Percentiles rank a stretch among this genome's conserved stretches.
Conservation (phyloP, 2,797 vertebrate genomes). For the Nothura maculosa region DNA sequence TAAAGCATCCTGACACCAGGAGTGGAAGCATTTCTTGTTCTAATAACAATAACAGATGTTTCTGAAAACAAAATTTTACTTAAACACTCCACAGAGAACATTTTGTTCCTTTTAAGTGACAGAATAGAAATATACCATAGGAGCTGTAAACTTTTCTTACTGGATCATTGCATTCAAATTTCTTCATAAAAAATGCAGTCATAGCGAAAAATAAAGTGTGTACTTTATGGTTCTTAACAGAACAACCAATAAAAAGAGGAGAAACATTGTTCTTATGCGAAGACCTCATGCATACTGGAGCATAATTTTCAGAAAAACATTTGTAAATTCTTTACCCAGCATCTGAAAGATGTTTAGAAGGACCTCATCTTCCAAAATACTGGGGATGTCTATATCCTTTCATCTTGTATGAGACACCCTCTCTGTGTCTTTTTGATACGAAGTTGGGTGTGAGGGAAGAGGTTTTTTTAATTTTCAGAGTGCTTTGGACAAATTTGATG, state of each 20-base stretch:
- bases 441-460: background rate
- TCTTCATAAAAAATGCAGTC: background rate
- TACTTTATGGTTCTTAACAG: background rate
- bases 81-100: background rate
- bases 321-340: background rate
- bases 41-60: background rate
- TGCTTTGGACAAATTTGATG: background rate
- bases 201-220: background rate
- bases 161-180: background rate
- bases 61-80: background rate
- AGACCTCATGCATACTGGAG: background rate
- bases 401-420: background rate
- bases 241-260: background rate
- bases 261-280: background rate
- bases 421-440: background rate
- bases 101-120: background rate
- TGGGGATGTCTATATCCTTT: background rate
- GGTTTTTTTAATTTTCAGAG: background rate
- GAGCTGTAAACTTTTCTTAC: background rate
- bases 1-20: background rate
- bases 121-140: background rate
- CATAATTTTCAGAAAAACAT: background rate
- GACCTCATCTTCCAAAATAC: background rate
- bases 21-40: background rate
- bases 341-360: background rate